Evolutionary conservation across 2,113 vertebrate species (phyloP), one percentile per base, ranked within the genome.

Genomic region (Paraplagusia blochii): DNA sequence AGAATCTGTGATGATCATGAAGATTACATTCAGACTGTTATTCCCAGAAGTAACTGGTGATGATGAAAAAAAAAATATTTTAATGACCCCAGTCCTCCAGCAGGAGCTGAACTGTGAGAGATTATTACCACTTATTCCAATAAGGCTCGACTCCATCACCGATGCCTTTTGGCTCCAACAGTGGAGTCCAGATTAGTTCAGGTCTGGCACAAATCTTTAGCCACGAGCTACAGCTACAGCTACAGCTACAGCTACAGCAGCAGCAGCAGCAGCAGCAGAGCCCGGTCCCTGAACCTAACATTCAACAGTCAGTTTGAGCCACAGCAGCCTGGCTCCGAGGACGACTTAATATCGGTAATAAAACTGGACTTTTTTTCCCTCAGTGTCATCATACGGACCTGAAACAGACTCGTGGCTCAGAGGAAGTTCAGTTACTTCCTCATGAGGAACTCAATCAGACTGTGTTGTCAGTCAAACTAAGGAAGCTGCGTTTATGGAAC

Each of bases 261-360:
- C 22, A 29, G 22, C 75, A 73, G 59, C 66, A 69, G 84, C 68
- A 66, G 66, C 55, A 49, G 74, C 71, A 69, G 63, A 75, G 66
- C 76, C 44, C 45, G 63, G 67, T 72, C 67, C 66, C 62, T 63
- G 76, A 83, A 82, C 74, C 78, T 76, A 55, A 68, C 47, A 66
- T 68, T 76, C 74, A 60, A 84, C 79, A 82, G 74, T 69, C 70
- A 67, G 61, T 77, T 78, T 74, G 62, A 58, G 74, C 63, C 77
- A 79, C 62, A 62, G 65, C 58, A 62, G 60, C 39, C 11, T 56
- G 50, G 57, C 72, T 77, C 46, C 14, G 39, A 43, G 66, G 29
- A 11, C 1, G 34, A 7, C 34, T 39, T 53, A 10, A 53, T 39
- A 12, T 39, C 12, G 35, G 11, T 38, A 53, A 53, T 19, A 35